phyloP scores from a whole-genome alignment of 2,113 vertebrate genomes.

The Rhodinocichla rosea region DNA sequence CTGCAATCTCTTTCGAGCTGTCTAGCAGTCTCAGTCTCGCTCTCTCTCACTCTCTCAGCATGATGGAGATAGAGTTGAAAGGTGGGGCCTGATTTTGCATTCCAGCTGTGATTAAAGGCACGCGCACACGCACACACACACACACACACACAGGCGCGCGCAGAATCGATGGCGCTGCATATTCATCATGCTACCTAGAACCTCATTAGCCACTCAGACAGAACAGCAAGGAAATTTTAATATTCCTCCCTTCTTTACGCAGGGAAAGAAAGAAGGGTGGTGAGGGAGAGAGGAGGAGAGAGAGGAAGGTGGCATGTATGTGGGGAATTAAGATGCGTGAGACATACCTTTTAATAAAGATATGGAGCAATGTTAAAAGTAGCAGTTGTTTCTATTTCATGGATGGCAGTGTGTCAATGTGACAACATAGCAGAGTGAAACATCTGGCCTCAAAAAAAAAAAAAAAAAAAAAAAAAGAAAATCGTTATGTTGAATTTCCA shows the following conservation, averaged over 20 bases:
- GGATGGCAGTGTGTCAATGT: slow-evolving; percentile 73
- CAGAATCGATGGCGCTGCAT: slow-evolving; percentile 64
- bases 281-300: slow-evolving; percentile 4
- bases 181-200: slow-evolving; percentile 80
- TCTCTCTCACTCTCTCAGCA: slow-evolving; percentile 79
- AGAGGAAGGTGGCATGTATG: not conserved
- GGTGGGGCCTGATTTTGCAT: slow-evolving; percentile 81
- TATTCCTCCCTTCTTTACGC: slow-evolving; percentile 44
- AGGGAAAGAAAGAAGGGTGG: not conserved
- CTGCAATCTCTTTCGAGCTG: slow-evolving; percentile 85
- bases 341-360: slow-evolving; percentile 71
- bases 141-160: not conserved
- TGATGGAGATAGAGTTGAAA: slow-evolving; percentile 84
- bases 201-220: slow-evolving; percentile 73
- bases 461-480: not conserved
- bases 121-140: not conserved
- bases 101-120: slow-evolving; percentile 84
- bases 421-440: slow-evolving; percentile 70
- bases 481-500: slow-evolving; percentile 60
- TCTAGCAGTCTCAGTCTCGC: slow-evolving; percentile 81
- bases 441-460: slow-evolving; percentile 60
- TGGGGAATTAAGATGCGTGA: slow-evolving; percentile 72
- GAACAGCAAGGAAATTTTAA: slow-evolving; percentile 61
- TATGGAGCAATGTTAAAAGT: slow-evolving; percentile 67
- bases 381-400: slow-evolving; percentile 72